These are phyloP conservation scores for Chrysodeixis includens DNA, from an alignment of 2,888 invertebrate genomes.

Conservation along the genomic window DNA sequence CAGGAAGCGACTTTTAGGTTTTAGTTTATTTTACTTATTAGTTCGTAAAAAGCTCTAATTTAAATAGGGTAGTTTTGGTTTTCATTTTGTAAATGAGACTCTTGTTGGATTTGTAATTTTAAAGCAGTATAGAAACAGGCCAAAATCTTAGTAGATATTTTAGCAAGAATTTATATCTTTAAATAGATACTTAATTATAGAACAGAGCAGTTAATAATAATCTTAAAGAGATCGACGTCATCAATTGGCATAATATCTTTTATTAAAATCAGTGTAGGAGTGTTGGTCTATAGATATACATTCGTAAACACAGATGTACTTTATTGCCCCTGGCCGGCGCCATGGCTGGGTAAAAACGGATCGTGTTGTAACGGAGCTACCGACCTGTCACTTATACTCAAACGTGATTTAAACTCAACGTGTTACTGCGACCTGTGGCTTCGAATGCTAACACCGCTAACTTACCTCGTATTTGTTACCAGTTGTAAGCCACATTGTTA, in stretches of 20 bases:
- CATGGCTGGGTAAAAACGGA: conserved; percentile 6
- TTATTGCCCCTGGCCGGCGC: conserved; percentile 1
- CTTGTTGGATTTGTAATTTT: neutral
- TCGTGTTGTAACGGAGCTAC: conserved; percentile 9
- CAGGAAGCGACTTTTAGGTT: neutral
- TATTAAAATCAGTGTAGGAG: conserved; percentile 4
- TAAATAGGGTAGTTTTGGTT: neutral
- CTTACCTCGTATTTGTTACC: conserved; percentile 12
- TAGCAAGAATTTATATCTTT: neutral
- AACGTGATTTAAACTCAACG: conserved; percentile 26
- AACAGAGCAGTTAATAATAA: neutral
- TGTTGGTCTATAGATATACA: neutral
- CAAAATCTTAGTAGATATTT: neutral
- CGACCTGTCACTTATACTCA: conserved; percentile 24
- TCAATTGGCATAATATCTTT: conserved; percentile 4
- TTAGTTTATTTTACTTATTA: neutral
- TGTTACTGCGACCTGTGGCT: conserved; percentile 31
- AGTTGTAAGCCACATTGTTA: neutral
- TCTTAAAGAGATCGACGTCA: neutral
- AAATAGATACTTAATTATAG: neutral
- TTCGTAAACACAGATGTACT: conserved; percentile 6
- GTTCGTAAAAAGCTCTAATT: neutral
- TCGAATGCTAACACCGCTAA: conserved; percentile 10
- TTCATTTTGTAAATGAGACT: neutral
- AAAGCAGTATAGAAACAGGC: neutral